These are phyloP conservation scores for Drosophila robusta DNA, from an alignment of 2,888 invertebrate genomes.

Conservation along the genomic window DNA sequence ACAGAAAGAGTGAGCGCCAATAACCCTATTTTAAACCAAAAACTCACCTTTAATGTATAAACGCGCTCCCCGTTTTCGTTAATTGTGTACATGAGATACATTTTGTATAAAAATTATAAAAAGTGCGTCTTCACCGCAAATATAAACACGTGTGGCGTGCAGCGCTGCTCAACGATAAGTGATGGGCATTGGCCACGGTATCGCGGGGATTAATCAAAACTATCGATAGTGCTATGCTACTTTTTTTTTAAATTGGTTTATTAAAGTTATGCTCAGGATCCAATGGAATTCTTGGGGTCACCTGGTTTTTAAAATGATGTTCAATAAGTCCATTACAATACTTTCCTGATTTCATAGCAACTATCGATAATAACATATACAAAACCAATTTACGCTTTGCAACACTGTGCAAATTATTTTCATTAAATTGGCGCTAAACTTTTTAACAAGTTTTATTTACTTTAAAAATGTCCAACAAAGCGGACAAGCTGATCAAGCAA, in stretches of 20 bases:
- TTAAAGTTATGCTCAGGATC: too few species aligned
- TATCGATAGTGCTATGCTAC: conserved; percentile 11
- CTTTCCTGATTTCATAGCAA: neutral
- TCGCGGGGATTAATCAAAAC: too few species aligned
- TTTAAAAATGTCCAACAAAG: conserved; percentile 61
- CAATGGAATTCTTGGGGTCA: too few species aligned
- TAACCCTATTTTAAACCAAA: neutral
- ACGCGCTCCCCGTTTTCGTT: conserved; percentile 92
- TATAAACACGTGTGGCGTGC: conserved; percentile 57
- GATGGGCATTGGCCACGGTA: neutral
- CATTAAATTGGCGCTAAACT: conserved; percentile 23
- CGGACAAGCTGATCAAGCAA: conserved; percentile 79
- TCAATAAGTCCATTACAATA: too few species aligned
- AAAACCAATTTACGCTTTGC: neutral
- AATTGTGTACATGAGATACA: conserved; percentile 92
- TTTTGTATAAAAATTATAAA: conserved; percentile 81
- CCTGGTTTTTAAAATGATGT: too few species aligned
- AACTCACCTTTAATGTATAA: conserved; percentile 92
- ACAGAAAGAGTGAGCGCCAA: neutral
- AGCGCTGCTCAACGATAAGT: conserved; percentile 17
- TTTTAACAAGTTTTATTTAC: neutral
- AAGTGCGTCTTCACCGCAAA: conserved; percentile 15
- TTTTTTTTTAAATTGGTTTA: too few species aligned
- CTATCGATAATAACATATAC: neutral
- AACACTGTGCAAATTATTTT: conserved; percentile 12